Conservation (phyloP, 2,113 vertebrate species). For the Bombycilla garrulus region DNA sequence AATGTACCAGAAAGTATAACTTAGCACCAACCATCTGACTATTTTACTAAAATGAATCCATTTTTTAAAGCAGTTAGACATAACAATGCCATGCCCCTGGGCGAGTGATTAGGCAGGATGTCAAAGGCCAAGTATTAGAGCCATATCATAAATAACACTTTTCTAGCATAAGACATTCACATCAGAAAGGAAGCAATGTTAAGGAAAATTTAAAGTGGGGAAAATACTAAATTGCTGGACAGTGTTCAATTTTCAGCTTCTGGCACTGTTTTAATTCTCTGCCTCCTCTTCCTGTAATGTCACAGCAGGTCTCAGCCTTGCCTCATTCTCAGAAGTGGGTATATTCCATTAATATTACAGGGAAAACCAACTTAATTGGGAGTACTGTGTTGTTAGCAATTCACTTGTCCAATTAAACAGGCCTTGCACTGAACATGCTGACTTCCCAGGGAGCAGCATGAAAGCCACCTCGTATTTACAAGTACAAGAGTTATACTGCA, state of each 20-base stretch:
- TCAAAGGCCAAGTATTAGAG: slow-evolving; percentile 1
- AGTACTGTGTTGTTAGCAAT: background rate
- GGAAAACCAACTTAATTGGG: slow-evolving; percentile 43
- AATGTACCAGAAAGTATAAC: background rate
- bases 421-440: background rate
- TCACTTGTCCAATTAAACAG: slow-evolving; percentile 37
- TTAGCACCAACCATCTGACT: background rate
- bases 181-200: background rate
- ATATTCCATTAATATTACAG: slow-evolving; percentile 47
- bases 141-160: background rate
- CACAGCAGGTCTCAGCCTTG: slow-evolving; percentile 35
- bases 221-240: background rate
- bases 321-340: slow-evolving; percentile 33
- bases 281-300: slow-evolving; percentile 31
- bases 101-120: background rate
- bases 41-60: slow-evolving; percentile 11
- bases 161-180: background rate
- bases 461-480: background rate
- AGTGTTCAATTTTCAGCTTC: slow-evolving; percentile 50
- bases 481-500: background rate
- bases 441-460: background rate
- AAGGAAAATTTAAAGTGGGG: background rate
- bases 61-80: background rate
- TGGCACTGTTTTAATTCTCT: slow-evolving; percentile 29
- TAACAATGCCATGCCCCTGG: background rate